Percentiles rank a stretch among this genome's conserved stretches.
These are phyloP conservation scores for Seriola dumerili DNA, from an alignment of 2,113 vertebrate species.

Conservation along the genomic window DNA sequence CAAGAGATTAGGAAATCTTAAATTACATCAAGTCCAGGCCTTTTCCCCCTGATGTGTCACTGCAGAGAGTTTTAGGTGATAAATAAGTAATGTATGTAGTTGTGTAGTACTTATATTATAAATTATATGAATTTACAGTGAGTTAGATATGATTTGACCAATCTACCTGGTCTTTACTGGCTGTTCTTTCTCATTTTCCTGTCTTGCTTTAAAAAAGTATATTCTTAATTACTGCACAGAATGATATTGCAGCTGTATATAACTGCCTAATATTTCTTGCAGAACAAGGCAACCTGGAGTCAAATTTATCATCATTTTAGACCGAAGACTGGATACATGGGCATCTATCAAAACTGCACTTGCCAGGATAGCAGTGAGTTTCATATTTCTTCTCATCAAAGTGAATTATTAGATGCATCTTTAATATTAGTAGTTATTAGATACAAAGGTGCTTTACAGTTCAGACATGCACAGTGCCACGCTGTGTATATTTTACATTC, in stretches of 20 bases:
- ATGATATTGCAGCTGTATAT: not conserved
- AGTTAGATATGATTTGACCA: not conserved
- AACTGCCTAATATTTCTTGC: slow-evolving; percentile 40
- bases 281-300: slow-evolving; percentile 91
- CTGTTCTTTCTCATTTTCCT: not conserved
- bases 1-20: not conserved
- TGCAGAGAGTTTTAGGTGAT: not conserved
- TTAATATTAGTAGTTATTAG: too few relatives aligned
- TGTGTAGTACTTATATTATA: not conserved
- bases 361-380: slow-evolving; percentile 92
- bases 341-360: slow-evolving; percentile 94
- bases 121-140: too few relatives aligned
- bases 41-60: slow-evolving; percentile 13
- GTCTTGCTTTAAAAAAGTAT: not conserved
- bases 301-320: slow-evolving; percentile 96
- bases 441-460: too few relatives aligned
- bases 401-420: too few relatives aligned
- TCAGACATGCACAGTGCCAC: too few relatives aligned
- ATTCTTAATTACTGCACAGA: not conserved
- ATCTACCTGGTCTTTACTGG: not conserved
- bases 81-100: not conserved
- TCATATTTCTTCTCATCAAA: slow-evolving; percentile 26
- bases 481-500: not conserved
- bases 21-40: not conserved
- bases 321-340: slow-evolving; percentile 96